Percentiles rank a stretch among this genome's conserved stretches.
phyloP scores from a whole-genome alignment of 1,140 invertebrate genomes.

The Drosophila chauvacae region DNA sequence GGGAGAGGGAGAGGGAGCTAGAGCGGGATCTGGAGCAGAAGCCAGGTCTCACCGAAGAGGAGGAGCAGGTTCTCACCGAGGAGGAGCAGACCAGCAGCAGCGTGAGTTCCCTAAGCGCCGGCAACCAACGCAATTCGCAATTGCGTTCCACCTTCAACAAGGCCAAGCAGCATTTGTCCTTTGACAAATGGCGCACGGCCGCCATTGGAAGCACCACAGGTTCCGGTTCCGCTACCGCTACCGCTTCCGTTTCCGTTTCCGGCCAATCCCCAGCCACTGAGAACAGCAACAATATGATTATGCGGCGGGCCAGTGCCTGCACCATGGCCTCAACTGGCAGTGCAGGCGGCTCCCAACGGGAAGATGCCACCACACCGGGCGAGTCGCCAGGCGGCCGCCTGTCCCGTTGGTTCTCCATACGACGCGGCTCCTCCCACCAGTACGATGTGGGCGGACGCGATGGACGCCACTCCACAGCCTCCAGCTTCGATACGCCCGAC shows the following conservation, averaged over 20 bases:
- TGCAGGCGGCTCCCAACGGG: slow-evolving; percentile 47
- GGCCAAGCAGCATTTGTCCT: slow-evolving; percentile 84
- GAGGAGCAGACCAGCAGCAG: slow-evolving; percentile 81
- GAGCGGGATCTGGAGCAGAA: slow-evolving; percentile 29
- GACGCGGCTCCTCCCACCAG: slow-evolving; percentile 91
- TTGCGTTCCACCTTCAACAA: slow-evolving; percentile 84
- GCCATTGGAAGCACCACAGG: slow-evolving; percentile 64
- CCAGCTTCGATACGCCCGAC: slow-evolving; percentile 80
- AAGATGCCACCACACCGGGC: slow-evolving; percentile 85
- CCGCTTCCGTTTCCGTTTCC: slow-evolving; percentile 46
- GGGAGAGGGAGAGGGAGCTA: not conserved
- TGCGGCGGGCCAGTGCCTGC: slow-evolving; percentile 74
- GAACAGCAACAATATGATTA: slow-evolving; percentile 62
- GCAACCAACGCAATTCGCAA: slow-evolving; percentile 83
- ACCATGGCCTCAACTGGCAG: slow-evolving; percentile 82
- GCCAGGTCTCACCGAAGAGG: slow-evolving; percentile 12
- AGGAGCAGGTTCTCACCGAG: slow-evolving; percentile 68
- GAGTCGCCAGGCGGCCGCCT: slow-evolving; percentile 89
- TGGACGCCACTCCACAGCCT: slow-evolving; percentile 67
- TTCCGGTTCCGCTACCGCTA: slow-evolving; percentile 69
- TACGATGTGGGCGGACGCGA: slow-evolving; percentile 88
- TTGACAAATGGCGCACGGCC: slow-evolving; percentile 84
- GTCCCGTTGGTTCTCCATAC: slow-evolving; percentile 93
- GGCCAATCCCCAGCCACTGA: slow-evolving; percentile 55
- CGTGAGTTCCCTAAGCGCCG: slow-evolving; percentile 77